phyloP scores from a whole-genome alignment of 2,113 vertebrate genomes.

The Vanacampus margaritifer region DNA sequence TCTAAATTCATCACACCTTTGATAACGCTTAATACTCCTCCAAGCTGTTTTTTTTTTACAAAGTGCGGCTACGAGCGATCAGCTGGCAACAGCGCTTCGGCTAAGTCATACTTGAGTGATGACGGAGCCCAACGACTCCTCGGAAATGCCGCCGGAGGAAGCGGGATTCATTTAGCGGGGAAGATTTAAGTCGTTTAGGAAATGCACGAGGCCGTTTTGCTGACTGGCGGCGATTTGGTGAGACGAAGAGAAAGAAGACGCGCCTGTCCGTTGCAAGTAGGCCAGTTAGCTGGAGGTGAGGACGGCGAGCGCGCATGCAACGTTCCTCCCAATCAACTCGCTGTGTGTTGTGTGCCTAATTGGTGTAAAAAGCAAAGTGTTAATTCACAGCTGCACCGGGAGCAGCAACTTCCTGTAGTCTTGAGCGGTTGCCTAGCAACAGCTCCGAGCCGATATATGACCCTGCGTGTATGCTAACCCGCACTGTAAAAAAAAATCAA shows the following conservation, averaged over 20 bases:
- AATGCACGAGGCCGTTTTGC: neutral
- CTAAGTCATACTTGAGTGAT: constrained; percentile 14
- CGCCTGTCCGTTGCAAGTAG: neutral
- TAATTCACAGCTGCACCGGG: neutral
- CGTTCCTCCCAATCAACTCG: neutral
- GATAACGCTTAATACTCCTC: constrained; percentile 41
- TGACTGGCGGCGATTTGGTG: neutral
- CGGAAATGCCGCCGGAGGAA: neutral
- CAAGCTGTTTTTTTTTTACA: constrained; percentile 22
- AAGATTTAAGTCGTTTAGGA: neutral
- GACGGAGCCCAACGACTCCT: constrained; percentile 15
- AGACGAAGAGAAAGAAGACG: neutral
- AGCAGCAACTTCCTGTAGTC: constrained; percentile 3
- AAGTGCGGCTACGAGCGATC: too few species aligned
- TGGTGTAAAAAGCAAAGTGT: neutral
- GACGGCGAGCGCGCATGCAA: neutral
- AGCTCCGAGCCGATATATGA: neutral
- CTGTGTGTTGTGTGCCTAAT: neutral
- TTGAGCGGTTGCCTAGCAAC: constrained; percentile 25
- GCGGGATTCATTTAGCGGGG: neutral
- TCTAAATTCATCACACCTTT: constrained; percentile 44
- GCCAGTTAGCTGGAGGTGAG: too few species aligned
- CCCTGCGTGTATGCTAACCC: neutral
- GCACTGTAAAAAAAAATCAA: neutral
- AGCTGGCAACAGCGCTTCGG: neutral